These are phyloP conservation scores for Mystacornis crossleyi DNA, from an alignment of 2,113 vertebrate genomes.

Conservation along the genomic window DNA sequence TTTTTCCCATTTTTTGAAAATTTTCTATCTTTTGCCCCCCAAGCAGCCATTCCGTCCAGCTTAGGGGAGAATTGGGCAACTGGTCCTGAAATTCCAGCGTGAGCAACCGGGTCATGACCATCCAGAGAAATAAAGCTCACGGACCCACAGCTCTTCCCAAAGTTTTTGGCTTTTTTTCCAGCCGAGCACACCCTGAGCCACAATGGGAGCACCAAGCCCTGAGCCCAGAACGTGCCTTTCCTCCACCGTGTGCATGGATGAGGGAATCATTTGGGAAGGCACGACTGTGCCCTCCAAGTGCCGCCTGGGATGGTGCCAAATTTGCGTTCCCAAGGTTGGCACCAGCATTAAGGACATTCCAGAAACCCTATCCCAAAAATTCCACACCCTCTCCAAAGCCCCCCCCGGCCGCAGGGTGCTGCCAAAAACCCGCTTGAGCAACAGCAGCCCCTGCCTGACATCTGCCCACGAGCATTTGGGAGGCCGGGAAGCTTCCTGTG, in stretches of 20 bases:
- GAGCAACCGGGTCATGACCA: neutral
- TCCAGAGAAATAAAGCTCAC: neutral
- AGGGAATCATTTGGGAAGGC: neutral
- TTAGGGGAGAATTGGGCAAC: neutral
- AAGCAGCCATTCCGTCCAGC: neutral
- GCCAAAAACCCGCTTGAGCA: neutral
- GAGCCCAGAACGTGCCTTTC: neutral
- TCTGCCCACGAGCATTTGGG: conserved; percentile 31
- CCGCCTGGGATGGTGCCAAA: rapidly evolving
- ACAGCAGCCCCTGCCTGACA: conserved; percentile 12
- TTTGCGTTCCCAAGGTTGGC: neutral
- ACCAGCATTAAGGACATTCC: rapidly evolving
- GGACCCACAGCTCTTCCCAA: neutral
- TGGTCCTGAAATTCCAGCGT: neutral
- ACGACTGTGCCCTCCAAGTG: rapidly evolving
- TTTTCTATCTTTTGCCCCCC: neutral
- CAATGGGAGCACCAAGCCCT: rapidly evolving
- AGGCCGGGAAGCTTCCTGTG: conserved; percentile 63
- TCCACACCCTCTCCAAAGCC: rapidly evolving
- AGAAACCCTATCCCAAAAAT: neutral
- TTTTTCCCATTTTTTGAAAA: rapidly evolving
- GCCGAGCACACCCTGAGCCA: neutral
- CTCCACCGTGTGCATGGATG: rapidly evolving
- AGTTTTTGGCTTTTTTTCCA: neutral
- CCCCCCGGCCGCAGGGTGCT: neutral